These are phyloP conservation scores for Falcaria lacertinaria DNA, from an alignment of 2,888 invertebrate species.

Conservation along the genomic window DNA sequence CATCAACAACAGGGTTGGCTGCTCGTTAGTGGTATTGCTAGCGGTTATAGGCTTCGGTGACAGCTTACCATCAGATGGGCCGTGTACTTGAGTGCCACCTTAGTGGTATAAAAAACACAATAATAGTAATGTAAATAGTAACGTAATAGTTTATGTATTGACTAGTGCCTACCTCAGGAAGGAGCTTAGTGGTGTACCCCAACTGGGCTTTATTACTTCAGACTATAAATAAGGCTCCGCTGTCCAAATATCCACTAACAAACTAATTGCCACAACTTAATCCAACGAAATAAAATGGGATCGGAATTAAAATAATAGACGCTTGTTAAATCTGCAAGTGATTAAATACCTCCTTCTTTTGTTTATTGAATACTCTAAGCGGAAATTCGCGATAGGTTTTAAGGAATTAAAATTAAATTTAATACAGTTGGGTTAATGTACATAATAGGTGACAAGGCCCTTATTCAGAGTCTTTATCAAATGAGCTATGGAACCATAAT, in stretches of 20 bases:
- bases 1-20: too few species aligned
- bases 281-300: constrained; percentile 59
- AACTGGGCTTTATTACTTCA: constrained; percentile 31
- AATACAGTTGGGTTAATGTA: too few species aligned
- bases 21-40: too few species aligned
- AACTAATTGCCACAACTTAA: constrained; percentile 61
- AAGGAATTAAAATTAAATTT: neutral
- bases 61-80: too few species aligned
- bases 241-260: constrained; percentile 52
- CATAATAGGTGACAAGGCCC: neutral
- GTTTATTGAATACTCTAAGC: constrained; percentile 20
- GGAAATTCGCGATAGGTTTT: constrained; percentile 15
- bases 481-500: neutral
- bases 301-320: constrained; percentile 26
- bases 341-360: constrained; percentile 30
- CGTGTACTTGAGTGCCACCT: too few species aligned
- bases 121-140: constrained; percentile 26
- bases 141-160: constrained; percentile 34
- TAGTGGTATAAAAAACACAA: too few species aligned
- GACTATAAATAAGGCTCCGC: constrained; percentile 54
- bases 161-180: constrained; percentile 31
- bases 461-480: neutral
- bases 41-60: too few species aligned
- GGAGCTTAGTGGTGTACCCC: constrained; percentile 39
- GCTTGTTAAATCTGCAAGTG: constrained; percentile 28